Conservation (phyloP, 1,140 invertebrate species). For the Rhynchophorus ferrugineus region DNA sequence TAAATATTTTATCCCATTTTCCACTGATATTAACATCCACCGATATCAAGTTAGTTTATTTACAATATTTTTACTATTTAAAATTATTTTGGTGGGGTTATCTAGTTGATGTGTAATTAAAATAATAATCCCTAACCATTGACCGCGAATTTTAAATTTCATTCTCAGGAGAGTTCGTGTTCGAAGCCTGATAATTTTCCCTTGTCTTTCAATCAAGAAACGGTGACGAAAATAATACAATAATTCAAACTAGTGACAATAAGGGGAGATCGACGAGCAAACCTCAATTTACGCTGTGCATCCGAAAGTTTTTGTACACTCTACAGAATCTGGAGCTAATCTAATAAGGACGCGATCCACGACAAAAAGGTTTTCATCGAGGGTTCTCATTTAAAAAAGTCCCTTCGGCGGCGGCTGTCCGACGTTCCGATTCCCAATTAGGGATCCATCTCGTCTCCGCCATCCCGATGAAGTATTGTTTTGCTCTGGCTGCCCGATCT, state of each 20-base stretch:
- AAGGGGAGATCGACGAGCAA: not conserved
- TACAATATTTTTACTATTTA: too few relatives aligned
- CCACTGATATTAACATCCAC: too few relatives aligned
- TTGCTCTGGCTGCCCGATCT: slow-evolving; percentile 22
- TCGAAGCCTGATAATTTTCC: too few relatives aligned
- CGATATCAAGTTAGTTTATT: too few relatives aligned
- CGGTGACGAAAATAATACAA: not conserved
- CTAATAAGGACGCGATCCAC: slow-evolving; percentile 11
- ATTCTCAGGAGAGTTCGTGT: too few relatives aligned
- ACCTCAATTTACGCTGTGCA: not conserved
- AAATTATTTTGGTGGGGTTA: too few relatives aligned
- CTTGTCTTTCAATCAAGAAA: not conserved
- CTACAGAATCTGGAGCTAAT: slow-evolving; percentile 15
- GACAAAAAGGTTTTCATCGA: slow-evolving; percentile 16
- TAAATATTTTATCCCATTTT: too few relatives aligned
- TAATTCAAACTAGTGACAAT: not conserved
- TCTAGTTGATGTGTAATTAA: too few relatives aligned
- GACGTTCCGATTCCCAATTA: slow-evolving; percentile 29
- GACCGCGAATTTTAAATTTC: too few relatives aligned
- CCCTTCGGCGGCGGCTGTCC: slow-evolving; percentile 13
- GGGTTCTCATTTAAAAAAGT: slow-evolving; percentile 17
- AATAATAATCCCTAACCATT: too few relatives aligned
- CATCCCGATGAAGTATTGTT: slow-evolving; percentile 33
- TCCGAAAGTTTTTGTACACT: slow-evolving; percentile 8
- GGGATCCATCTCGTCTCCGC: slow-evolving; percentile 20